Evolutionary conservation across 2,888 invertebrate species (phyloP).

Genomic region (Amiota communis): DNA sequence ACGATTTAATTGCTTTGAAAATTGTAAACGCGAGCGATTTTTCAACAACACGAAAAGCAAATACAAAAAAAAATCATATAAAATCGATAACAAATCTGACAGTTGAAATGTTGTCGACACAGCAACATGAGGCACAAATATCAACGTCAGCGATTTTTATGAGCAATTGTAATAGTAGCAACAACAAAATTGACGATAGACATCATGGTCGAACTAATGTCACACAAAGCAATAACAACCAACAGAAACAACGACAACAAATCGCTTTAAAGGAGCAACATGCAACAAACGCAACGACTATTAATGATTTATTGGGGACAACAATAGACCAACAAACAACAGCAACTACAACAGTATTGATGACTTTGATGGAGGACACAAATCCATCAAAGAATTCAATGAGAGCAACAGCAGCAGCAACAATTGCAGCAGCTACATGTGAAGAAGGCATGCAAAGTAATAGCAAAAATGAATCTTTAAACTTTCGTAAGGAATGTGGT

Average conservation of each 20-base stretch:
- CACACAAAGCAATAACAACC: not conserved
- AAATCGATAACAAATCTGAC: slow-evolving; percentile 11
- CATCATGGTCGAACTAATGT: slow-evolving; percentile 1
- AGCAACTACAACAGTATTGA: not conserved
- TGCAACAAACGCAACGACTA: slow-evolving; percentile 33
- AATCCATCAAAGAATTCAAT: slow-evolving; percentile 14
- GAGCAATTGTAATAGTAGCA: slow-evolving; percentile 29
- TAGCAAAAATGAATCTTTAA: no score
- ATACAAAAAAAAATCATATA: not conserved
- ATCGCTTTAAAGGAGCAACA: slow-evolving; percentile 8
- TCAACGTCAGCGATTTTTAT: slow-evolving; percentile 33
- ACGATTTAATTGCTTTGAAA: slow-evolving; percentile 47
- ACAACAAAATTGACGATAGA: slow-evolving; percentile 6
- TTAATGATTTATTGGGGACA: slow-evolving; percentile 58
- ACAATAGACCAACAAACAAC: slow-evolving; percentile 51
- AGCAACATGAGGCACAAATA: slow-evolving; percentile 6
- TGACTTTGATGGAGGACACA: slow-evolving; percentile 16
- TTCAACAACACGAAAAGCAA: not conserved
- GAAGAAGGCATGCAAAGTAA: no score
- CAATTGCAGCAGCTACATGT: not conserved
- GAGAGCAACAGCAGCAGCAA: not conserved
- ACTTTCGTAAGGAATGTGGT: no score
- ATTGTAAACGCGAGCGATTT: slow-evolving; percentile 26
- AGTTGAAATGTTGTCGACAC: slow-evolving; percentile 25
- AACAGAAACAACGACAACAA: not conserved